Evolutionary conservation across 2,797 vertebrate genomes (phyloP).

Genomic region (Etheostoma perlongum): DNA sequence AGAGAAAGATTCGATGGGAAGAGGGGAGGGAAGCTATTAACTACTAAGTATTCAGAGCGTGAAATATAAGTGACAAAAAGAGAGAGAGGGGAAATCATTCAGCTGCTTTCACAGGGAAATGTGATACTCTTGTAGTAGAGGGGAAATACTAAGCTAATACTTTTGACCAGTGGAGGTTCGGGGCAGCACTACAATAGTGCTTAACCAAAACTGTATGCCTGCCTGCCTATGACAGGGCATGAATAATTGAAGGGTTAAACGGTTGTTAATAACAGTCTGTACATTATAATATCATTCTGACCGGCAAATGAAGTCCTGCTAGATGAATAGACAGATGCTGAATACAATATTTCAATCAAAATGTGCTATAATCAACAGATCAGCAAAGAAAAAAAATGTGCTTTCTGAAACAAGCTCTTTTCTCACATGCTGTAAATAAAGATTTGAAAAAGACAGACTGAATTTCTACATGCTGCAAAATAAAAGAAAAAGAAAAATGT

Average conservation of each 20-base stretch:
- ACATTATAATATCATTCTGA: neutral
- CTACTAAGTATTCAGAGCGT: constrained; percentile 86
- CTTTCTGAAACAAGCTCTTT: neutral
- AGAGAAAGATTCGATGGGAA: constrained; percentile 67
- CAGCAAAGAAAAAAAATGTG: neutral
- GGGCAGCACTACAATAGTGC: constrained; percentile 44
- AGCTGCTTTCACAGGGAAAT: constrained; percentile 78
- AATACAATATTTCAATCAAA: neutral
- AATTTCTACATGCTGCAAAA: constrained; percentile 12
- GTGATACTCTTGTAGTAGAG: constrained; percentile 75
- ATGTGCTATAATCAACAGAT: neutral
- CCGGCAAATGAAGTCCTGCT: neutral
- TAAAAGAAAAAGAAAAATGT: neutral
- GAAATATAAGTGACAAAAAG: constrained; percentile 87
- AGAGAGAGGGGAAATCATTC: constrained; percentile 82
- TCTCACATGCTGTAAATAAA: too few species aligned
- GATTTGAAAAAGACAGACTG: neutral
- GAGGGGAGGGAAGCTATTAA: constrained; percentile 84
- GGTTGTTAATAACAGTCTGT: neutral
- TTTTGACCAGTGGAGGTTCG: constrained; percentile 63
- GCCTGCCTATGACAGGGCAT: neutral
- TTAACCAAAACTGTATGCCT: constrained; percentile 36
- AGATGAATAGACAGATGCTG: neutral
- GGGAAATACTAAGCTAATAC: constrained; percentile 73
- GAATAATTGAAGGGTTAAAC: neutral